phyloP scores from a whole-genome alignment of 1,140 invertebrate species.

The Bathynomus jamesi region DNA sequence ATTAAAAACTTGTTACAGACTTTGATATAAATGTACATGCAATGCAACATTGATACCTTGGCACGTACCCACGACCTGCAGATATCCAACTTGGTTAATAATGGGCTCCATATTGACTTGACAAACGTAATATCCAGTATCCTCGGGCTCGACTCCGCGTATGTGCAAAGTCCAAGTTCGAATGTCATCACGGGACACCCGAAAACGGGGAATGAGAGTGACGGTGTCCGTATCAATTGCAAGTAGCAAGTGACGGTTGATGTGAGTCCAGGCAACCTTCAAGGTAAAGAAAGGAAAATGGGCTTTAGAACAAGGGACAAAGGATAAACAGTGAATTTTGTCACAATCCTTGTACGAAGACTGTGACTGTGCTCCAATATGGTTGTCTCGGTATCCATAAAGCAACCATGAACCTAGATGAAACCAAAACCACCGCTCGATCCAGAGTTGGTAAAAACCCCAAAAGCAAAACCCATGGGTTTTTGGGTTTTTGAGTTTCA shows the following conservation, averaged over 20 bases:
- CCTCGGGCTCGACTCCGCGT: slow-evolving; percentile 37
- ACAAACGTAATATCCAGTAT: slow-evolving; percentile 41
- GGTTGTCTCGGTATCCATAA: too few species aligned
- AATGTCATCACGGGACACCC: slow-evolving; percentile 33
- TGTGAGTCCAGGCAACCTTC: slow-evolving; percentile 43
- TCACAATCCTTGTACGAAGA: not conserved
- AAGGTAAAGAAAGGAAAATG: not conserved
- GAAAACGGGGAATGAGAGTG: slow-evolving; percentile 38
- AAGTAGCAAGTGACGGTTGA: slow-evolving; percentile 40
- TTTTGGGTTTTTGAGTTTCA: too few species aligned
- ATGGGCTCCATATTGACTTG: slow-evolving; percentile 43
- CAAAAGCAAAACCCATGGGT: not conserved
- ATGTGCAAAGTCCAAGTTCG: slow-evolving; percentile 40
- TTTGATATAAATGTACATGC: too few species aligned
- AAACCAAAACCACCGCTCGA: too few species aligned
- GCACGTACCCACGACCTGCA: slow-evolving; percentile 43
- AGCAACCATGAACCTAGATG: too few species aligned
- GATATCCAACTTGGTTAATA: slow-evolving; percentile 41
- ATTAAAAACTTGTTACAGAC: too few species aligned
- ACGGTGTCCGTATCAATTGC: slow-evolving; percentile 41
- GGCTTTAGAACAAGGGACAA: not conserved
- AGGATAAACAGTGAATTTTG: not conserved
- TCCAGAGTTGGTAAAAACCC: too few species aligned
- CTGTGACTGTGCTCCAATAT: too few species aligned
- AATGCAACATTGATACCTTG: too few species aligned